Evolutionary conservation across 2,113 vertebrate genomes (phyloP).

Genomic region (Centrocercus urophasianus): DNA sequence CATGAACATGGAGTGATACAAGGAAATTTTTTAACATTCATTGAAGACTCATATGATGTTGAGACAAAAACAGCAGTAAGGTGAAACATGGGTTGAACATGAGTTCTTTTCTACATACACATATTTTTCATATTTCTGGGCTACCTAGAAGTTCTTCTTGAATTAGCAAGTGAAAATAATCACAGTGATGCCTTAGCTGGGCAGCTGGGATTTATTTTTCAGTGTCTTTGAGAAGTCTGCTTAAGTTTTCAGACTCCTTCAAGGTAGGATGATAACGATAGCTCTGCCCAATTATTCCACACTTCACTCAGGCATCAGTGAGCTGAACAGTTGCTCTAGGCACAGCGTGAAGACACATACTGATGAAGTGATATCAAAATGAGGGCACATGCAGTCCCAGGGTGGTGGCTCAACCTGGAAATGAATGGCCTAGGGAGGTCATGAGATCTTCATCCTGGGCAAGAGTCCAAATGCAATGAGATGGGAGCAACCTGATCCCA

Average conservation of each 20-base stretch:
- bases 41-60: neutral
- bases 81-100: neutral
- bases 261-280: neutral
- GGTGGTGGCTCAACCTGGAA: rapidly evolving
- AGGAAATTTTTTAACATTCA: neutral
- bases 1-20: neutral
- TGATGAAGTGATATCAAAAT: neutral
- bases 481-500: neutral
- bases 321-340: rapidly evolving
- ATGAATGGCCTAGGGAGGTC: rapidly evolving
- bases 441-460: neutral
- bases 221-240: neutral
- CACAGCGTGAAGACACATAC: neutral
- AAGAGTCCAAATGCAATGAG: neutral
- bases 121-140: neutral
- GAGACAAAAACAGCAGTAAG: neutral
- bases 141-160: neutral
- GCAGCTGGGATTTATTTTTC: neutral
- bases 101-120: neutral
- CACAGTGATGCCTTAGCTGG: neutral
- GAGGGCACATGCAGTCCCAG: neutral
- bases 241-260: neutral
- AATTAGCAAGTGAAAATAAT: neutral
- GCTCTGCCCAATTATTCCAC: neutral
- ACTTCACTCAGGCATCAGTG: neutral